Conservation (phyloP, 2,113 vertebrate species). For the Rostratula benghalensis region DNA sequence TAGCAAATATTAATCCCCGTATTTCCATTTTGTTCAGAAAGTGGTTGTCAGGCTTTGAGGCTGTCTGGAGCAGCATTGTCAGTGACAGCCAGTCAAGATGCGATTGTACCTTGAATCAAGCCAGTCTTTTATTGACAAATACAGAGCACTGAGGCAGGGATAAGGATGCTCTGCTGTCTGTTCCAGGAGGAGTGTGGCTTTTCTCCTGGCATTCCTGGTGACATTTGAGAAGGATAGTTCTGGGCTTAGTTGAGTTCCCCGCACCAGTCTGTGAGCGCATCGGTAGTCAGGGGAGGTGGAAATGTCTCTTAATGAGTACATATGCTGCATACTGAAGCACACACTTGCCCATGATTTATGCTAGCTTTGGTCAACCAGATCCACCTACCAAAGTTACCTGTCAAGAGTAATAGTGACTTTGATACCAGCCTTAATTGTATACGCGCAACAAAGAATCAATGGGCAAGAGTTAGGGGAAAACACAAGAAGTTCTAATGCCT, state of each 20-base stretch:
- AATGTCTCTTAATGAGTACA: not conserved
- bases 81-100: constrained; percentile 51
- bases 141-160: not conserved
- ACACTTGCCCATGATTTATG: not conserved
- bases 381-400: not conserved
- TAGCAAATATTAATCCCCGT: constrained; percentile 81
- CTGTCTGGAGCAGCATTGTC: constrained; percentile 39
- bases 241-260: constrained; percentile 4
- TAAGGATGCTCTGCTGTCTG: not conserved
- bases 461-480: not conserved
- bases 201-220: not conserved
- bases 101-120: not conserved
- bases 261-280: not conserved
- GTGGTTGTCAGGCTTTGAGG: constrained; percentile 58
- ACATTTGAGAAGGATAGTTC: not conserved
- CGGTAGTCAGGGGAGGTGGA: not conserved
- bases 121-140: constrained; percentile 44
- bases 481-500: not conserved
- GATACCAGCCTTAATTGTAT: not conserved
- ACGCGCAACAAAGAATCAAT: not conserved
- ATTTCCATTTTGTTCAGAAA: constrained; percentile 70
- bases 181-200: not conserved
- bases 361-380: not conserved
- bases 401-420: not conserved
- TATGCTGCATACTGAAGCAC: not conserved